phyloP scores from a whole-genome alignment of 2,888 invertebrate species.

The Andrena chrysosceles region DNA sequence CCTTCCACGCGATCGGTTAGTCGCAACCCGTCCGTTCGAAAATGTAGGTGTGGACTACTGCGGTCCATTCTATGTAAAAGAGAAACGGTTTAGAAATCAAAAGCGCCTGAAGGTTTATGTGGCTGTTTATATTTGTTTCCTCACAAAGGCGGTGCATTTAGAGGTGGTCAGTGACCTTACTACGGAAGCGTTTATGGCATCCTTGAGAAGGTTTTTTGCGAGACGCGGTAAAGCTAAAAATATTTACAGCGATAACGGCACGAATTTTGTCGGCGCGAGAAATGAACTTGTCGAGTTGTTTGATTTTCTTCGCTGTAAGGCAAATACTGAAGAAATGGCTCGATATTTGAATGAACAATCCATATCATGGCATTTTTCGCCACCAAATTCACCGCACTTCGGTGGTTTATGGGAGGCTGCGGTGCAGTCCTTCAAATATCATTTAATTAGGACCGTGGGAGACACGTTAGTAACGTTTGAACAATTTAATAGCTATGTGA shows the following conservation, averaged over 20 bases:
- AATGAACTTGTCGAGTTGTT: not conserved
- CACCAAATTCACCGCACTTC: conserved; percentile 12
- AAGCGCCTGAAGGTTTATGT: conserved; percentile 60
- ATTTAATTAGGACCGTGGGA: conserved; percentile 1
- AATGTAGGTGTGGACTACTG: not conserved
- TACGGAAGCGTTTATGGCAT: conserved; percentile 1
- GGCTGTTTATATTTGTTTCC: not conserved
- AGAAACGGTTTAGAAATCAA: not conserved
- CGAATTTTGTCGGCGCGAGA: not conserved
- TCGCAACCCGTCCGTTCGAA: not conserved
- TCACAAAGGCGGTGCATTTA: conserved; percentile 68
- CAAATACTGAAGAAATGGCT: not conserved
- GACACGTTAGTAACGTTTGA: not conserved
- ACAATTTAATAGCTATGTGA: not conserved
- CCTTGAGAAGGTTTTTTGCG: not conserved
- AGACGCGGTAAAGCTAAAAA: not conserved
- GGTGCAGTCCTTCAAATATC: not conserved
- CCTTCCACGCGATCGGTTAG: not conserved
- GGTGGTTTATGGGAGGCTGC: conserved; percentile 1
- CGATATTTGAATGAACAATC: no score
- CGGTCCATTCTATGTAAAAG: no score
- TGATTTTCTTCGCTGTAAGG: not conserved
- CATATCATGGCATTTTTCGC: conserved; percentile 1
- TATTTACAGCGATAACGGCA: conserved; percentile 3
- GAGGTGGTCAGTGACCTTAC: not conserved